Evolutionary conservation across 2,113 vertebrate genomes (phyloP).

Genomic region (Colaptes auratus): DNA sequence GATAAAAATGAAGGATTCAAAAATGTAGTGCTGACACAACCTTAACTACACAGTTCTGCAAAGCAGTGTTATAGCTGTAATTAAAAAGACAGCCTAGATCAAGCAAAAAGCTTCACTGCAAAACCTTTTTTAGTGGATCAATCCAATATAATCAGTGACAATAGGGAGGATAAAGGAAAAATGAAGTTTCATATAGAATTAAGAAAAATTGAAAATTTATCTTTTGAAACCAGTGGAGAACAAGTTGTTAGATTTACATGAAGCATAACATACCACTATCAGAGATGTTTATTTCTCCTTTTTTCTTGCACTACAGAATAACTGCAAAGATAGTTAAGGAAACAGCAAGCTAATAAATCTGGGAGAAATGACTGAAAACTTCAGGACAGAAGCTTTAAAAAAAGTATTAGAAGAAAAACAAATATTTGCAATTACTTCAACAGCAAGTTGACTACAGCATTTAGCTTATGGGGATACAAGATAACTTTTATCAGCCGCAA

Average conservation of each 20-base stretch:
- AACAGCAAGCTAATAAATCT: not conserved
- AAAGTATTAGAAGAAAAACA: not conserved
- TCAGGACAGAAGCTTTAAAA: not conserved
- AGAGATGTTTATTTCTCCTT: not conserved
- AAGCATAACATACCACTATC: not conserved
- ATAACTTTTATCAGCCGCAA: not conserved
- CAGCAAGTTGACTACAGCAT: not conserved
- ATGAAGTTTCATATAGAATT: not conserved
- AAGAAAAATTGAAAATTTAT: not conserved
- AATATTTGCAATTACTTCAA: not conserved
- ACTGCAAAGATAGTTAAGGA: not conserved
- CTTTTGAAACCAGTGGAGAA: not conserved
- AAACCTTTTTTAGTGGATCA: constrained; percentile 56
- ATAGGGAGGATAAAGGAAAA: not conserved
- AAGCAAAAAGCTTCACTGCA: constrained; percentile 46
- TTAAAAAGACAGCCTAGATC: constrained; percentile 43
- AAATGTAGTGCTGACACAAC: constrained; percentile 50
- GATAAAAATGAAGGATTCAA: constrained; percentile 37
- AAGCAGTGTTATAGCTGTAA: constrained; percentile 19
- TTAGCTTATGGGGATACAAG: not conserved
- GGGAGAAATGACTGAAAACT: not conserved
- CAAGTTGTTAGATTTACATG: not conserved
- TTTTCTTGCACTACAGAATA: not conserved
- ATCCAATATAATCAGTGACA: constrained; percentile 45
- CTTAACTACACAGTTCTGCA: constrained; percentile 1